Conservation (phyloP, 1,140 invertebrate genomes). For the Pseudoatta argentina region DNA sequence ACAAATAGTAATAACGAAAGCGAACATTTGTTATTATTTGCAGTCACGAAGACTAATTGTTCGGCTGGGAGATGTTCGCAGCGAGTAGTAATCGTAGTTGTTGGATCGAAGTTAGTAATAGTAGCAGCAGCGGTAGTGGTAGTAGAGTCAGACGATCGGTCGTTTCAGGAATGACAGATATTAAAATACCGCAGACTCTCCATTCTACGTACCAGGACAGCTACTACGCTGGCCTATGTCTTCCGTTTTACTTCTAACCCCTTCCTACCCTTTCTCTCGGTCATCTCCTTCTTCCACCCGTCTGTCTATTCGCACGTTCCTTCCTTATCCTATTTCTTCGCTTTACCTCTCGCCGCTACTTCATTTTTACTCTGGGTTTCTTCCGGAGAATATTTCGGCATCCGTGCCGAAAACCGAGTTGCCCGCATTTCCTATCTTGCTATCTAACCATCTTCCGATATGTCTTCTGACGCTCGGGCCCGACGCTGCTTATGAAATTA, state of each 20-base stretch:
- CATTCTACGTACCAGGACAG: constrained; percentile 71
- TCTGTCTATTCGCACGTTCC: constrained; percentile 52
- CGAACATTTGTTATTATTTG: constrained; percentile 15
- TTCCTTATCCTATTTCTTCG: constrained; percentile 74
- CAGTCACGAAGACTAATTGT: background rate
- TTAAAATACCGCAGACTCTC: constrained; percentile 86
- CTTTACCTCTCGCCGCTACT: constrained; percentile 48
- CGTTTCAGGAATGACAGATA: constrained; percentile 85
- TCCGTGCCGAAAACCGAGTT: constrained; percentile 46
- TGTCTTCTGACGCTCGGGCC: background rate
- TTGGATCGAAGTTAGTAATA: constrained; percentile 15
- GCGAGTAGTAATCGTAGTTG: constrained; percentile 4
- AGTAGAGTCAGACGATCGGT: constrained; percentile 80
- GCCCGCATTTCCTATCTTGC: constrained; percentile 18
- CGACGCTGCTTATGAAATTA: constrained; percentile 57
- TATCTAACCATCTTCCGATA: constrained; percentile 1
- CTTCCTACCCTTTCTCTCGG: constrained; percentile 39
- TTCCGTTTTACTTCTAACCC: constrained; percentile 47
- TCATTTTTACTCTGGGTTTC: constrained; percentile 64
- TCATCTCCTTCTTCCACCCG: constrained; percentile 13
- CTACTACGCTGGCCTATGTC: constrained; percentile 56
- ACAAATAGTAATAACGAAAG: constrained; percentile 4
- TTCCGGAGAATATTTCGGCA: constrained; percentile 50
- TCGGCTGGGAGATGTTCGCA: background rate
- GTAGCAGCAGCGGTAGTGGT: constrained; percentile 46